These are phyloP conservation scores for Theonella swinhoei DNA, from an alignment of 37 sponge, comb jelly and placozoan species.

Conservation along the genomic window DNA sequence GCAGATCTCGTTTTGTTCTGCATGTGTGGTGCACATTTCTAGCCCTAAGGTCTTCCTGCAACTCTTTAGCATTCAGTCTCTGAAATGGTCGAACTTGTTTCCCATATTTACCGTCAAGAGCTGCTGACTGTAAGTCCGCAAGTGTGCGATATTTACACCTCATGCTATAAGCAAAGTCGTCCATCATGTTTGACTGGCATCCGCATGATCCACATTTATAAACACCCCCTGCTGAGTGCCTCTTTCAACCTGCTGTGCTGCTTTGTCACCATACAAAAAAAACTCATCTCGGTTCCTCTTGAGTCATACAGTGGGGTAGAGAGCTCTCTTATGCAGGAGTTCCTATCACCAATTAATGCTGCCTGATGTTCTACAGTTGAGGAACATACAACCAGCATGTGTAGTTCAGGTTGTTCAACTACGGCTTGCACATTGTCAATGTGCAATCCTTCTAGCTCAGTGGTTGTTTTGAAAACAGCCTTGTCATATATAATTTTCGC, in stretches of 20 bases:
- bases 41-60: neutral
- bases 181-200: neutral
- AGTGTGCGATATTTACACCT: neutral
- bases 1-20: neutral
- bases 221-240: constrained; percentile 15
- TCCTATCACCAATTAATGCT: constrained; percentile 12
- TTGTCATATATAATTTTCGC: constrained; percentile 14
- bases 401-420: constrained; percentile 30
- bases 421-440: neutral
- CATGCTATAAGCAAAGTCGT: constrained; percentile 7
- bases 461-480: constrained; percentile 22
- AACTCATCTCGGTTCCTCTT: neutral
- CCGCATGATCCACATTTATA: constrained; percentile 21
- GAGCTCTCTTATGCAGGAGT: neutral
- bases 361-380: constrained; percentile 9
- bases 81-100: neutral
- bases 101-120: neutral
- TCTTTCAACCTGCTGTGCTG: constrained; percentile 2
- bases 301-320: neutral
- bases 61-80: neutral
- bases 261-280: constrained; percentile 25
- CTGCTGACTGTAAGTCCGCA: neutral
- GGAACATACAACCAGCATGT: neutral
- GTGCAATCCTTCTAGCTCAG: neutral
- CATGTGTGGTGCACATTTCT: neutral